Evolutionary conservation across 2,888 invertebrate species (phyloP).

Genomic region (Acronicta alni): DNA sequence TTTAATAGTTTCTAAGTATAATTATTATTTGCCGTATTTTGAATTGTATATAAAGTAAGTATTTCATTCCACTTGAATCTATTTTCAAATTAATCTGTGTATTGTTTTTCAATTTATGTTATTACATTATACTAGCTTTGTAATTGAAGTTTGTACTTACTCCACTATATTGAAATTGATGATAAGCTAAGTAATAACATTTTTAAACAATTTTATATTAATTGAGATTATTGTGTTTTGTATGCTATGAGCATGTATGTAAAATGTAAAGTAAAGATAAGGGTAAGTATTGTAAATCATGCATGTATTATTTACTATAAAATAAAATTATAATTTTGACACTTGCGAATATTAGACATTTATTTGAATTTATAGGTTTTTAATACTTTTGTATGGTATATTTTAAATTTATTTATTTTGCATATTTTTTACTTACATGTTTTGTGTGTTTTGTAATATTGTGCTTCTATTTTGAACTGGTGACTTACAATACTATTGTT

Average conservation of each 20-base stretch:
- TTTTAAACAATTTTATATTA: constrained; percentile 30
- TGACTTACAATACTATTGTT: constrained; percentile 17
- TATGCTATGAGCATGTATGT: background rate
- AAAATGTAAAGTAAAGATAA: background rate
- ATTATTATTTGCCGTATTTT: constrained; percentile 30
- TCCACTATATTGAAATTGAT: constrained; percentile 25
- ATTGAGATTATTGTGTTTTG: constrained; percentile 18
- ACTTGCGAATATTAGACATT: too few species aligned
- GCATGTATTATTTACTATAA: too few species aligned
- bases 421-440: constrained; percentile 9
- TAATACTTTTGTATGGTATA: background rate
- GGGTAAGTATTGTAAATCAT: background rate
- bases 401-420: background rate
- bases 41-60: constrained; percentile 53
- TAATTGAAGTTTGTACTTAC: constrained; percentile 5
- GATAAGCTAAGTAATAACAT: constrained; percentile 18
- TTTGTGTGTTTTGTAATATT: constrained; percentile 3
- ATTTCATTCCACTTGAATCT: constrained; percentile 23
- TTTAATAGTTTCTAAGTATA: constrained; percentile 35
- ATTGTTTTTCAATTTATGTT: constrained; percentile 13
- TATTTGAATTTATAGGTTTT: too few species aligned
- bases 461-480: background rate
- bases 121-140: background rate
- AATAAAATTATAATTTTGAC: too few species aligned
- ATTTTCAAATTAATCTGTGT: constrained; percentile 35